A percentile compares a stretch with the other conserved stretches of the same genome.
Conservation (phyloP, 2,888 invertebrate genomes). For the Drosophila diplacantha region DNA sequence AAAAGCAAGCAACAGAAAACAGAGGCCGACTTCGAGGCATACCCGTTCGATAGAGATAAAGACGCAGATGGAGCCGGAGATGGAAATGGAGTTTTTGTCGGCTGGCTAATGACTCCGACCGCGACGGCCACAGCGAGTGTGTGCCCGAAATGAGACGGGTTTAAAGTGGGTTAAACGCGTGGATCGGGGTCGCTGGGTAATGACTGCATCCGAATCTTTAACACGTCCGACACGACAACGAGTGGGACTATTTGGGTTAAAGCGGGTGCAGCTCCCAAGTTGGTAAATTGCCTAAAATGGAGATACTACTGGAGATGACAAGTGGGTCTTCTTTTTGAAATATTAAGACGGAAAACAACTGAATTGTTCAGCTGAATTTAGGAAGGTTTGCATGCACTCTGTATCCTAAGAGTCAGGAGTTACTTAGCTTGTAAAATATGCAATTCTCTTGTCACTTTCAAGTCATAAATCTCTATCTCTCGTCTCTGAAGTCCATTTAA, state of each 20-base stretch:
- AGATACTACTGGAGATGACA: neutral
- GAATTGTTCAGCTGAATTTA: neutral
- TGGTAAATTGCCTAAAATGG: conserved; percentile 13
- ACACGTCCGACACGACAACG: conserved; percentile 23
- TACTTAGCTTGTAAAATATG: neutral
- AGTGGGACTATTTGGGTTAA: conserved; percentile 19
- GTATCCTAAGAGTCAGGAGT: too few species aligned
- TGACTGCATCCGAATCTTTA: conserved; percentile 30
- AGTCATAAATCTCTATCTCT: conserved; percentile 6
- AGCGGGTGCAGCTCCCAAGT: conserved; percentile 12
- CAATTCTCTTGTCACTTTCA: conserved; percentile 8
- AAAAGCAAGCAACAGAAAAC: conserved; percentile 7
- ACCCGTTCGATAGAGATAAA: conserved; percentile 53
- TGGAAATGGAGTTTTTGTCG: conserved; percentile 41
- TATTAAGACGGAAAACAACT: neutral
- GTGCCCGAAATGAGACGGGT: conserved; percentile 65
- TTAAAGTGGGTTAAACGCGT: conserved; percentile 67
- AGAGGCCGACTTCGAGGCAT: conserved; percentile 55
- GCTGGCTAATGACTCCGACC: conserved; percentile 58
- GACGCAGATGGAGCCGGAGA: conserved; percentile 35
- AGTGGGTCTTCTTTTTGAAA: neutral
- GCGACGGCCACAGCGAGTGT: conserved; percentile 16
- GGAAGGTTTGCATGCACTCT: neutral
- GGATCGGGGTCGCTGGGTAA: conserved; percentile 43
- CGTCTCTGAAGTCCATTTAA: conserved; percentile 8